A percentile compares a stretch with the other conserved stretches of the same genome.
Conservation (phyloP, 1,140 invertebrate species). For the Drosophila subobscura region DNA sequence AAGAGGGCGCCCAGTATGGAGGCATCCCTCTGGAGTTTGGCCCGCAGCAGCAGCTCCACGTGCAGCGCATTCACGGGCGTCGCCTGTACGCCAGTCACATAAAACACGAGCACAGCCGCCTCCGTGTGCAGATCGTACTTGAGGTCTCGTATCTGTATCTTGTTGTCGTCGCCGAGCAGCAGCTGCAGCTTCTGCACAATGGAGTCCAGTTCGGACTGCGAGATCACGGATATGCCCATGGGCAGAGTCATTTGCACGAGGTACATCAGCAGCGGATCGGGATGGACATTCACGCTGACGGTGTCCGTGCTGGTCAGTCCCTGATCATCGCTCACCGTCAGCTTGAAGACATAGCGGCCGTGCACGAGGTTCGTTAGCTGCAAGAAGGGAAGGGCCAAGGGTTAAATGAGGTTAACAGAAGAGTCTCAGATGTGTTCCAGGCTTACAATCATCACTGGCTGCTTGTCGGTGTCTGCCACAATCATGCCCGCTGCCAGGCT, state of each 20-base stretch:
- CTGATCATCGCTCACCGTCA: slow-evolving; percentile 95
- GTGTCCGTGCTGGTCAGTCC: slow-evolving; percentile 91
- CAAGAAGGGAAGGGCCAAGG: slow-evolving; percentile 47
- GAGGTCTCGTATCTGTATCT: slow-evolving; percentile 87
- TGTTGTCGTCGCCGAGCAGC: slow-evolving; percentile 89
- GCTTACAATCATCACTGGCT: slow-evolving; percentile 90
- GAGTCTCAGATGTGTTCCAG: not conserved
- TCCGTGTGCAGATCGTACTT: slow-evolving; percentile 86
- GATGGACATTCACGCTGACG: slow-evolving; percentile 93
- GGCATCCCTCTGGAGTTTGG: slow-evolving; percentile 88
- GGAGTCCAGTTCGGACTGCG: slow-evolving; percentile 84
- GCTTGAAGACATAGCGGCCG: slow-evolving; percentile 93
- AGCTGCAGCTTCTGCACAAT: slow-evolving; percentile 84
- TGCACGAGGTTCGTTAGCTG: slow-evolving; percentile 92
- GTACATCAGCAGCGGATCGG: slow-evolving; percentile 89
- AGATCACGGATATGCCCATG: slow-evolving; percentile 86
- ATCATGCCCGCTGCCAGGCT: slow-evolving; percentile 94
- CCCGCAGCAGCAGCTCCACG: slow-evolving; percentile 87
- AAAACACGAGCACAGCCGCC: slow-evolving; percentile 87
- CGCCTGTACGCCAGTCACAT: slow-evolving; percentile 84
- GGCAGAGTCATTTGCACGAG: slow-evolving; percentile 92
- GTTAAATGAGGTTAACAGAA: not conserved
- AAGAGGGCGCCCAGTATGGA: slow-evolving; percentile 90
- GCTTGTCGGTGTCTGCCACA: slow-evolving; percentile 89
- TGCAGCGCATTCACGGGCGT: slow-evolving; percentile 85